Base-by-base conservation (phyloP, 2,888 invertebrate genomes). In the Griposia aprilina region DNA sequence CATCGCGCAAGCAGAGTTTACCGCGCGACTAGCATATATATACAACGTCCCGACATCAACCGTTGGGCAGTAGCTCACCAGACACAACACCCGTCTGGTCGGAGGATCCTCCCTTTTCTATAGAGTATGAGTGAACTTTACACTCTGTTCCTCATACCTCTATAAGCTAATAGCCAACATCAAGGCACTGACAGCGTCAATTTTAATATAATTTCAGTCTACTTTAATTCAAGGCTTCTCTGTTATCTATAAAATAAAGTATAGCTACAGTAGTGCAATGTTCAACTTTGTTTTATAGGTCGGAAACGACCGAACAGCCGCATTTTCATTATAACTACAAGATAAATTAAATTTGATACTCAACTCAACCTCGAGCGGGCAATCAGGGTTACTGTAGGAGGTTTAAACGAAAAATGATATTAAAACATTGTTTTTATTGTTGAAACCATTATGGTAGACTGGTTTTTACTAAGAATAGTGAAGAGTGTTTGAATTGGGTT, bases 281-380 rank as follows among this genome's bases (percentile, higher is more conserved):
- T 65, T 52, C 41, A 52, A 81, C 50, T 71, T 74, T 57, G 57
- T 69, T 72, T 36, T 59, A 71, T 63, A 45, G 20, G 26, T 65
- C 30, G 20, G 36, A 79, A 76, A 55, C 30, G 17, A 59, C 11
- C 20, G n/a, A 23, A 65, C 60, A n/a, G 59, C 63, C 50, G 66
- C 66, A 84, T 59, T 76, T 84, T 83, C 65, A 81, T 76, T 85
- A 71, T 60, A 63, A 67, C 63, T 72, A 73, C 65, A 63, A 67
- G 71, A 57, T 10, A 75, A 70, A 84, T 71, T 76, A 50, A 76
- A 81, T 85, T 67, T 67, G 48, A 71, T 71, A 80, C 23, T 23
- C 23, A 7, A 68, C 50, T 41, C 59, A 63, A 82, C 76, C 72
- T 59, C 67, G 76, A 80, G 20, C 66, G 41, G 71, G 72, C 76